phyloP scores from a whole-genome alignment of 1,140 invertebrate species.

The Drosophila orosa region DNA sequence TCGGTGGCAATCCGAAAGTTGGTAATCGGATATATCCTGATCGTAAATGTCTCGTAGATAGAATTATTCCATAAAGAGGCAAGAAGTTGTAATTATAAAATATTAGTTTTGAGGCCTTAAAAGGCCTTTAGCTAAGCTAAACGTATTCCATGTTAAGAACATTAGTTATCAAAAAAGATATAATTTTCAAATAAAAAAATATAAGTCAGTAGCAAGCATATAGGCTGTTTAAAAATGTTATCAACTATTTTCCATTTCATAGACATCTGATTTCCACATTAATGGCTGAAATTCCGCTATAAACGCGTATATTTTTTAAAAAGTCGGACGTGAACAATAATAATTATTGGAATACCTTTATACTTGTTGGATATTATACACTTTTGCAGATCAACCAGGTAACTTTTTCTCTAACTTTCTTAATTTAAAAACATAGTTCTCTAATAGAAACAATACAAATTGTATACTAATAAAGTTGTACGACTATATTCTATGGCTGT shows the following conservation, averaged over 20 bases:
- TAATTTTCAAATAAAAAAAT: neutral
- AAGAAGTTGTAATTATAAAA: constrained; percentile 30
- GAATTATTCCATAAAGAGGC: constrained; percentile 23
- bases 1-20: constrained; percentile 33
- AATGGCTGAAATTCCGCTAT: too few species aligned
- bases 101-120: neutral
- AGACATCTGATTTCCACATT: neutral
- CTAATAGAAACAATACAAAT: too few species aligned
- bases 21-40: constrained; percentile 40
- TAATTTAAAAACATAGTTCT: too few species aligned
- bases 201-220: neutral
- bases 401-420: too few species aligned
- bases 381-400: too few species aligned
- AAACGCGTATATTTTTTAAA: too few species aligned
- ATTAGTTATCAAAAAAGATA: neutral
- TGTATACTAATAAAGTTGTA: too few species aligned
- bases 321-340: too few species aligned
- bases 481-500: too few species aligned
- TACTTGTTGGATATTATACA: too few species aligned
- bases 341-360: too few species aligned
- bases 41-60: constrained; percentile 27
- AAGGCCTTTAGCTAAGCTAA: neutral
- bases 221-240: neutral
- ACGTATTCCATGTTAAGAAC: neutral
- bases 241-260: neutral